phyloP scores from a whole-genome alignment of 2,888 invertebrate genomes.

The Hemicrepidius hirtus region DNA sequence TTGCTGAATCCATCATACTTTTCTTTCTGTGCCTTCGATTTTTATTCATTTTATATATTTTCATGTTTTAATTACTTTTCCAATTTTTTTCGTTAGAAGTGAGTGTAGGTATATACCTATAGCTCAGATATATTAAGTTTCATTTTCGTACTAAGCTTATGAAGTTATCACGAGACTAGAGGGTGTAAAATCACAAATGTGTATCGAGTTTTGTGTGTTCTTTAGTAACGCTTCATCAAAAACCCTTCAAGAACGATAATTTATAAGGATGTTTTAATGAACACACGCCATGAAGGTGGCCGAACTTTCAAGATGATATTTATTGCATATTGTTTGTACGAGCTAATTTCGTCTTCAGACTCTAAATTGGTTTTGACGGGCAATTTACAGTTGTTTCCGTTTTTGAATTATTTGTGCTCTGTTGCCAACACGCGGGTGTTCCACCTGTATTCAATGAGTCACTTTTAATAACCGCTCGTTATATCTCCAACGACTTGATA shows the following conservation, averaged over 20 bases:
- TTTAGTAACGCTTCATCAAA: constrained; percentile 29
- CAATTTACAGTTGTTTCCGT: constrained; percentile 49
- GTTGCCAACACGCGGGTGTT: constrained; percentile 27
- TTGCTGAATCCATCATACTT: too few relatives aligned
- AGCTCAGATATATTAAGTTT: too few relatives aligned
- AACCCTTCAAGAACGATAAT: constrained; percentile 33
- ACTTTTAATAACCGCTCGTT: constrained; percentile 15
- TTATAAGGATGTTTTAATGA: constrained; percentile 42
- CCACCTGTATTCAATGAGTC: constrained; percentile 27
- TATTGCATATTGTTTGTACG: constrained; percentile 55
- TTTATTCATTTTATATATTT: too few relatives aligned
- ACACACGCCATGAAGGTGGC: constrained; percentile 40
- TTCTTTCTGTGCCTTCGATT: too few relatives aligned
- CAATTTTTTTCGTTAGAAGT: too few relatives aligned
- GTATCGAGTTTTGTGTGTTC: background rate
- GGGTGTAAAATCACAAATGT: background rate
- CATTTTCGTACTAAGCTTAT: too few relatives aligned
- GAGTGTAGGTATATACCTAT: too few relatives aligned
- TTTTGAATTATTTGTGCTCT: constrained; percentile 33
- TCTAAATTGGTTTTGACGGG: constrained; percentile 54
- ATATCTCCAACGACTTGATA: background rate
- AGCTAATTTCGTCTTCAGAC: constrained; percentile 52
- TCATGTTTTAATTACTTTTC: too few relatives aligned
- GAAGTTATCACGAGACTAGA: too few relatives aligned
- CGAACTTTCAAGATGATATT: constrained; percentile 49